These are phyloP conservation scores for Phymatocera aterrima DNA, from an alignment of 2,888 invertebrate genomes.

Conservation along the genomic window DNA sequence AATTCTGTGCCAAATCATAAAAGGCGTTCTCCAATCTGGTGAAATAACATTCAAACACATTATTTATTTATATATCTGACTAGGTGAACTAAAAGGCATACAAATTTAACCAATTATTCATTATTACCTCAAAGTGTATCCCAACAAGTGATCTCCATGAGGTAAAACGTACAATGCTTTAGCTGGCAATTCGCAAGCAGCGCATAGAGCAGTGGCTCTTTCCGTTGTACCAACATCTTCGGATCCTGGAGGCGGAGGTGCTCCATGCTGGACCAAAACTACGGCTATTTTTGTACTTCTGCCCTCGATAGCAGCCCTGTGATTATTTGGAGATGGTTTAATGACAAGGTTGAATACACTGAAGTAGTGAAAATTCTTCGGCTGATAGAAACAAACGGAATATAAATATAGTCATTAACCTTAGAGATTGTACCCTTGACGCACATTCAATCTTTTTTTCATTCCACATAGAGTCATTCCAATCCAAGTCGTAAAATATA, in stretches of 20 bases:
- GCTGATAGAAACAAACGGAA: constrained; percentile 21
- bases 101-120: neutral
- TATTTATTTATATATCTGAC: neutral
- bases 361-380: constrained; percentile 19
- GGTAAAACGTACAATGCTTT: constrained; percentile 96
- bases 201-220: constrained; percentile 92
- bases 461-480: constrained; percentile 96
- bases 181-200: constrained; percentile 93
- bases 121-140: constrained; percentile 79
- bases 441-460: constrained; percentile 97
- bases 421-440: constrained; percentile 88
- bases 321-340: constrained; percentile 63
- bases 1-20: constrained; percentile 93
- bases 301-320: constrained; percentile 83
- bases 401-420: constrained; percentile 71
- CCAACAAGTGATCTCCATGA: constrained; percentile 89
- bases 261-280: constrained; percentile 92
- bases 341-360: constrained; percentile 48
- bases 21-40: constrained; percentile 93
- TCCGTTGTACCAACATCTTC: constrained; percentile 93
- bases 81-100: no score
- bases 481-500: constrained; percentile 97
- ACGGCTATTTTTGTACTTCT: constrained; percentile 88
- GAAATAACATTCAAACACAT: constrained; percentile 40
- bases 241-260: constrained; percentile 85